Evolutionary conservation across 1,140 invertebrate species (phyloP).

Genomic region (Phymorhynchus buccinoides): DNA sequence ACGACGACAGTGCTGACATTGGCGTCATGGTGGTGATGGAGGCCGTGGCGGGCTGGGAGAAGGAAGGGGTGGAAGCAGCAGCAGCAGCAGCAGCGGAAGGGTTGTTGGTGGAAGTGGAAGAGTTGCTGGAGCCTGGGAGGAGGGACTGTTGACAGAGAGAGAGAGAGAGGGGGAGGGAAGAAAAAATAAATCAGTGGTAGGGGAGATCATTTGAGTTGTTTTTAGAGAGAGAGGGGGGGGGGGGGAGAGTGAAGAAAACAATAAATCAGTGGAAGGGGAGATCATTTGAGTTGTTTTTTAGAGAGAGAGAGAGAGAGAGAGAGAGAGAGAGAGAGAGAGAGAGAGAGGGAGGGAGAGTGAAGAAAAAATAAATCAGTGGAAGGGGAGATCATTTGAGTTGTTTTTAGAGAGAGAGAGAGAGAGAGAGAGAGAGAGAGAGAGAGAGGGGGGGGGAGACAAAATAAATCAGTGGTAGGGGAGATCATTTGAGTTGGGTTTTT

Average conservation of each 20-base stretch:
- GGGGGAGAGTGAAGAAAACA: too few relatives aligned
- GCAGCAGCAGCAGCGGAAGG: constrained; percentile 73
- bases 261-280: too few relatives aligned
- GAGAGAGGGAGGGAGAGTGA: too few relatives aligned
- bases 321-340: too few relatives aligned
- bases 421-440: too few relatives aligned
- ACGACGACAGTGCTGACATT: constrained; percentile 21
- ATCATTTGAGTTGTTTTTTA: too few relatives aligned
- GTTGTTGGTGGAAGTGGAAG: constrained; percentile 75
- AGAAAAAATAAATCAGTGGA: constrained; percentile 56
- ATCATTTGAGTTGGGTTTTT: too few relatives aligned
- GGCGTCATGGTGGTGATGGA: constrained; percentile 27
- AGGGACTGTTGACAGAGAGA: constrained; percentile 78
- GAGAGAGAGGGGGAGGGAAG: constrained; percentile 40
- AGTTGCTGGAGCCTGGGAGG: constrained; percentile 78
- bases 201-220: not conserved
- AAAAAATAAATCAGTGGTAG: constrained; percentile 52
- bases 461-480: too few relatives aligned
- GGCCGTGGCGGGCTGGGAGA: constrained; percentile 14
- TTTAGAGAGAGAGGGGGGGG: too few relatives aligned
- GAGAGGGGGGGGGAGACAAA: too few relatives aligned
- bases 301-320: too few relatives aligned
- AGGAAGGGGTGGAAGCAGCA: not conserved
- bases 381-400: not conserved
- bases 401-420: too few relatives aligned